Percentiles rank a stretch among this genome's conserved stretches.
Conservation (phyloP, 2,113 vertebrate species). For the Xyliphius kryptos region DNA sequence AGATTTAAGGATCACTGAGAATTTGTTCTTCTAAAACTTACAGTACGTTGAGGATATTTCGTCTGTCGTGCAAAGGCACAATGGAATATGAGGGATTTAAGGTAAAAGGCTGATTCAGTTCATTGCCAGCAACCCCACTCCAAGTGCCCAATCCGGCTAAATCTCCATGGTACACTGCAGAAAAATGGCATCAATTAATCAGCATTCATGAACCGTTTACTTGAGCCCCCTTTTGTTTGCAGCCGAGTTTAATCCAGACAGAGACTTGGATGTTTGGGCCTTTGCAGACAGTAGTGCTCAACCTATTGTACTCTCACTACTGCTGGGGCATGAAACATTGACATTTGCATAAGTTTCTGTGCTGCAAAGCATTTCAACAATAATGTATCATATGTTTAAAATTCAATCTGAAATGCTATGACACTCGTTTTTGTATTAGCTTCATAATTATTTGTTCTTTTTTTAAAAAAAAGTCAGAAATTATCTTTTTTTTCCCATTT, state of each 20-base stretch:
- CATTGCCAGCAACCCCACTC: conserved; percentile 28
- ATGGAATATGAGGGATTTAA: conserved; percentile 25
- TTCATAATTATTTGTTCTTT: no score
- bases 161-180: conserved; percentile 67
- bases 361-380: conserved; percentile 29
- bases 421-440: no score
- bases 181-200: conserved; percentile 77
- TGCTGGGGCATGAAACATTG: conserved; percentile 66
- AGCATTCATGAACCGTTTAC: conserved; percentile 77
- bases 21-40: no score
- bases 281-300: conserved; percentile 65
- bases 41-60: no score
- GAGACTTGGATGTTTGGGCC: conserved; percentile 69
- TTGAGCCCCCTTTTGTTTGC: conserved; percentile 66
- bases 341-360: conserved; percentile 62
- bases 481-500: conserved; percentile 56
- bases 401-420: background rate
- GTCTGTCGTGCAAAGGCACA: no score
- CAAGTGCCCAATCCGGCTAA: conserved; percentile 49
- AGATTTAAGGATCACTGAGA: no score
- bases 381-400: background rate
- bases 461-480: no score
- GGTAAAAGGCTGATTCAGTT: conserved; percentile 31
- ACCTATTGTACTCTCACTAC: conserved; percentile 64
- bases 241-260: conserved; percentile 69